Percentiles rank a stretch among this genome's conserved stretches.
These are phyloP conservation scores for Siderastrea siderea DNA, from an alignment of 92 coral and sea anemone genomes.

Conservation along the genomic window DNA sequence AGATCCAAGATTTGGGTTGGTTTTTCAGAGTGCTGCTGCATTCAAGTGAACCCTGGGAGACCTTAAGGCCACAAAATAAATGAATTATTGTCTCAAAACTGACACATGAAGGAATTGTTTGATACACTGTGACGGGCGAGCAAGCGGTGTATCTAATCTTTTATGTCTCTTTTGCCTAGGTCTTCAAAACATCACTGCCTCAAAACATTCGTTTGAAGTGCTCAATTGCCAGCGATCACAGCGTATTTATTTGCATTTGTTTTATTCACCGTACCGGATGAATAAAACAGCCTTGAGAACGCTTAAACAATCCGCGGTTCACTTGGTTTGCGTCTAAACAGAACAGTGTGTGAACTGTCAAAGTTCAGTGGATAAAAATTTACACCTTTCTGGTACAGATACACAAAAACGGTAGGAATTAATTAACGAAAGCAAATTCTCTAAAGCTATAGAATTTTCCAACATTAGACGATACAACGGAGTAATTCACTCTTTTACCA, in stretches of 20 bases:
- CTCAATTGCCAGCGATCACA: neutral
- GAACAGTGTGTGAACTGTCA: neutral
- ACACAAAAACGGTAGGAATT: neutral
- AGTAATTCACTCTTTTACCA: neutral
- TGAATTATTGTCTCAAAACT: conserved; percentile 16
- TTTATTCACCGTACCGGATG: neutral
- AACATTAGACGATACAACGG: conserved; percentile 7
- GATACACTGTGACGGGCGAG: conserved; percentile 4
- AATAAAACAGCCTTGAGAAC: neutral
- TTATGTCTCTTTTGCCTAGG: neutral
- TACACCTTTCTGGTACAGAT: neutral
- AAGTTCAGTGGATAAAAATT: neutral
- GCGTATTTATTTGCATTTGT: neutral
- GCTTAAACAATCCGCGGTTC: conserved; percentile 21
- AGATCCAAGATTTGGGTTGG: neutral
- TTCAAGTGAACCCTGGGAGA: conserved; percentile 9
- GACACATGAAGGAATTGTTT: neutral
- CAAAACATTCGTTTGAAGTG: neutral
- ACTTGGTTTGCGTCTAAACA: conserved; percentile 7
- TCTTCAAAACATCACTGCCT: no score
- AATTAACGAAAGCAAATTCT: neutral
- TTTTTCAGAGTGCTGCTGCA: neutral
- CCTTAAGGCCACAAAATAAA: neutral
- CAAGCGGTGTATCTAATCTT: neutral
- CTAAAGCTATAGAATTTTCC: neutral